These are phyloP conservation scores for Neodiprion pinetum DNA, from an alignment of 1,140 invertebrate species.

Conservation along the genomic window DNA sequence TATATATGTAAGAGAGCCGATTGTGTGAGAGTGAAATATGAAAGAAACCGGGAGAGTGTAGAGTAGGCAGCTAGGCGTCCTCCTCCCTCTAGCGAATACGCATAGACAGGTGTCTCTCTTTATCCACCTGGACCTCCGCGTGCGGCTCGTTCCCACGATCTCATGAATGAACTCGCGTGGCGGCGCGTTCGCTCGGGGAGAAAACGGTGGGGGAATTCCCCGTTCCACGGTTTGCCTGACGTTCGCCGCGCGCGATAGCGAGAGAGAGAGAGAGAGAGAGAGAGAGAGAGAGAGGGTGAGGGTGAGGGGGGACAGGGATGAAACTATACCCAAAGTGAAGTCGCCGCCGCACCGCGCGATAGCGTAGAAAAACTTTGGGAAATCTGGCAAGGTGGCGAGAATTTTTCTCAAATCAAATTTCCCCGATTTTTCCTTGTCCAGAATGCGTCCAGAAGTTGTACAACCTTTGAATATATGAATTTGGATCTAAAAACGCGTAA, in stretches of 20 bases:
- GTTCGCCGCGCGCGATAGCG: constrained; percentile 14
- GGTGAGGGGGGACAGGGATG: too few species aligned
- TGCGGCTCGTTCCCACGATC: constrained; percentile 61
- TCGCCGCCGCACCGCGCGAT: too few species aligned
- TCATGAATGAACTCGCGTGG: constrained; percentile 65
- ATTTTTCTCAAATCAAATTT: too few species aligned
- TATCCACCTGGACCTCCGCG: constrained; percentile 37
- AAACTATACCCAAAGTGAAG: too few species aligned
- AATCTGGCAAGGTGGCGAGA: too few species aligned
- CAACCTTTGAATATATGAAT: too few species aligned
- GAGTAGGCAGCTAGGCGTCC: neutral
- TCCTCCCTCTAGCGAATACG: neutral
- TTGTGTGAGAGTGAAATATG: constrained; percentile 20
- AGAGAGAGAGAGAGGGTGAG: too few species aligned
- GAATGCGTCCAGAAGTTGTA: too few species aligned
- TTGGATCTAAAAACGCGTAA: too few species aligned
- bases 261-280: too few species aligned
- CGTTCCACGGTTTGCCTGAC: constrained; percentile 18
- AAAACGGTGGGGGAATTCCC: constrained; percentile 29
- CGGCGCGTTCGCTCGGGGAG: constrained; percentile 42
- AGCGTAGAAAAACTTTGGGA: too few species aligned
- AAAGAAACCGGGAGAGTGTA: constrained; percentile 12
- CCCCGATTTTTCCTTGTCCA: too few species aligned
- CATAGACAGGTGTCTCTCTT: neutral
- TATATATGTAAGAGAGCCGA: constrained; percentile 22